phyloP scores from a whole-genome alignment of 2,113 vertebrate species.

The Python bivittatus region DNA sequence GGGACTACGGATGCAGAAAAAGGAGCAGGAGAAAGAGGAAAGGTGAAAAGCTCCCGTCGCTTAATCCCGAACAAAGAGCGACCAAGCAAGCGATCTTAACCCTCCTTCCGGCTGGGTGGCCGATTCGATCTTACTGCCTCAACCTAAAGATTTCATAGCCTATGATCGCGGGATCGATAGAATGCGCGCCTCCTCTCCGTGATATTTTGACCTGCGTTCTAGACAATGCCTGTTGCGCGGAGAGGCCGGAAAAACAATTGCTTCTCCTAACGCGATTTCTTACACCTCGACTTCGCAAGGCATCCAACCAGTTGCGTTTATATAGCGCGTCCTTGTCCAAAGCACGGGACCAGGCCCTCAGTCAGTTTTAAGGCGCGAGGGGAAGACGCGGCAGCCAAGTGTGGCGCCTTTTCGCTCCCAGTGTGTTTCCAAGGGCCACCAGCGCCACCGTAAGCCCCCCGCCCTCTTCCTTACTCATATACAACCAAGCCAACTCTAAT shows the following conservation, averaged over 20 bases:
- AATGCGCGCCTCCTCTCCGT: neutral
- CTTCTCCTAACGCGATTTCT: no score
- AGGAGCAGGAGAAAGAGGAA: neutral
- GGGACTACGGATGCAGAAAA: slow-evolving; percentile 11
- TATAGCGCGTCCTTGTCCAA: neutral
- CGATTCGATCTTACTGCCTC: no score
- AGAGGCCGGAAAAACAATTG: neutral
- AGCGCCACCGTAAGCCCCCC: neutral
- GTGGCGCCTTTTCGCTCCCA: neutral
- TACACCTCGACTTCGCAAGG: neutral
- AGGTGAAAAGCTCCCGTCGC: neutral
- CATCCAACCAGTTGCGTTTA: neutral
- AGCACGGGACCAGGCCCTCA: no score
- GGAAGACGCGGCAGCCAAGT: rapidly evolving
- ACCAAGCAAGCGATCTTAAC: neutral
- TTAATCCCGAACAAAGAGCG: neutral
- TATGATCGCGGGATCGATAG: neutral
- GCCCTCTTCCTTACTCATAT: neutral
- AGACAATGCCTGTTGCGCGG: neutral
- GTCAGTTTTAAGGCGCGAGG: neutral
- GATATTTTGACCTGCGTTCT: neutral
- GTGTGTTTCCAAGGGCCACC: neutral
- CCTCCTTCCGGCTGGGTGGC: neutral
- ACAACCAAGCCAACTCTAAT: neutral
- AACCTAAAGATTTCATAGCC: neutral